Base-by-base conservation (phyloP, 2,113 vertebrate species). In the Aphyosemion australe region DNA sequence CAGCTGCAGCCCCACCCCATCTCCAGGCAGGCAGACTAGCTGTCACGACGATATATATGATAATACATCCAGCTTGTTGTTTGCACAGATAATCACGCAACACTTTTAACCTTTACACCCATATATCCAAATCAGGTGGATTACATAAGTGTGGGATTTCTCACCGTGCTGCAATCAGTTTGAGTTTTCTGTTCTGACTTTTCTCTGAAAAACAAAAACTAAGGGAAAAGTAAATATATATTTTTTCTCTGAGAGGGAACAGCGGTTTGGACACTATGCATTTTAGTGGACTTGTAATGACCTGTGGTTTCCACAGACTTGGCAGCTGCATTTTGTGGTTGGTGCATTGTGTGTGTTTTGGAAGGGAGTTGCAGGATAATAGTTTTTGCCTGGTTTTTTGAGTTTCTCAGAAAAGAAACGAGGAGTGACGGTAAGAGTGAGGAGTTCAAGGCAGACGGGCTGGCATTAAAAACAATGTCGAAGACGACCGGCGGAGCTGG, bases 21-120 rank as follows among this genome's bases (percentile, higher is more conserved):
- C 84, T 88, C 82, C 82, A 85, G 87, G 84, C 84, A 79, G 84
- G 82, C 34, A 37, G 34, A 65, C 71, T 56, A 59, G 72, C 57
- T 70, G 46, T 50, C 70, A 75, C 63, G 32, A 51, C 63, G 61
- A 65, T 58, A 43, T 65, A 76, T 84, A 64, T 76, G 72, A 88
- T 58, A 58, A 67, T 71, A 69, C 69, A 61, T 50, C 41, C 65
- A 41, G 57, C 48, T 67, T 62, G 75, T 79, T 78, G 61, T 82
- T 70, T 65, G 65, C 55, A 76, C 65, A 45, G 45, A 66, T 56
- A 66, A 26, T 26, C 68, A 59, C 39, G 50, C n/a, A 56, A 51
- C 52, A 46, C 19, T 31, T 37, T 20, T 26, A 61, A 21, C 47
- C 16, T 61, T 60, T 77, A 49, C 41, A 13, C 68, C 50, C 34